These are phyloP conservation scores for Bos indicus DNA, from an alignment of 2,113 vertebrate species.

Conservation along the genomic window DNA sequence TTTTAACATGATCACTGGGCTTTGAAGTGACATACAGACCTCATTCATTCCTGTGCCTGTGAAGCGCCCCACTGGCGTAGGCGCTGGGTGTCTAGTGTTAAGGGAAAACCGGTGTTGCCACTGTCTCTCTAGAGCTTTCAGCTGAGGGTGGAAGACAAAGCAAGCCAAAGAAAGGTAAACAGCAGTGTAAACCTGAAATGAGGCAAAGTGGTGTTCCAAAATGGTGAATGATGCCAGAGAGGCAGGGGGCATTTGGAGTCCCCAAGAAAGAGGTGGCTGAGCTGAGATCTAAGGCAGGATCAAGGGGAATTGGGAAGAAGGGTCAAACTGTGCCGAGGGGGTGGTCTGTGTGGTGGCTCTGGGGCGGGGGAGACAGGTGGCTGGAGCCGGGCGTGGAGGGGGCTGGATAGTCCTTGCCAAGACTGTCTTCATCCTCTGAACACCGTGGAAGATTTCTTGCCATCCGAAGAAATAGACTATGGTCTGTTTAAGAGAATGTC, in stretches of 20 bases:
- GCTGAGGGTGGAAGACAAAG: background rate
- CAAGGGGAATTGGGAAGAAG: background rate
- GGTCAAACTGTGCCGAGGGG: accelerated
- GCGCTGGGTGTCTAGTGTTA: background rate
- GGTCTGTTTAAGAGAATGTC: background rate
- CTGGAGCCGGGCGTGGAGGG: background rate
- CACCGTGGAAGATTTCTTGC: background rate
- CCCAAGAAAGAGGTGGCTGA: background rate
- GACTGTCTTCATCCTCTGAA: background rate
- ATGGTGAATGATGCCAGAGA: background rate
- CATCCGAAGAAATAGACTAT: background rate
- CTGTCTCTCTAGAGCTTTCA: background rate
- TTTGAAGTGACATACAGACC: background rate
- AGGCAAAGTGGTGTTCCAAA: background rate
- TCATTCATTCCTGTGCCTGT: background rate
- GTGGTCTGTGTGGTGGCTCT: background rate
- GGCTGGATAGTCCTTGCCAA: background rate
- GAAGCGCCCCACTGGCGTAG: background rate
- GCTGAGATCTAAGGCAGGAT: background rate
- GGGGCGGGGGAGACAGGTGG: background rate
- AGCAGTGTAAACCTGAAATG: background rate
- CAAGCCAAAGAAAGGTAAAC: background rate
- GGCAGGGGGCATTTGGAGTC: background rate
- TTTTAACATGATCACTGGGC: background rate
- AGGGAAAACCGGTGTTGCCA: background rate